Conservation (phyloP, 1,140 invertebrate genomes). For the Neodiprion virginianus region DNA sequence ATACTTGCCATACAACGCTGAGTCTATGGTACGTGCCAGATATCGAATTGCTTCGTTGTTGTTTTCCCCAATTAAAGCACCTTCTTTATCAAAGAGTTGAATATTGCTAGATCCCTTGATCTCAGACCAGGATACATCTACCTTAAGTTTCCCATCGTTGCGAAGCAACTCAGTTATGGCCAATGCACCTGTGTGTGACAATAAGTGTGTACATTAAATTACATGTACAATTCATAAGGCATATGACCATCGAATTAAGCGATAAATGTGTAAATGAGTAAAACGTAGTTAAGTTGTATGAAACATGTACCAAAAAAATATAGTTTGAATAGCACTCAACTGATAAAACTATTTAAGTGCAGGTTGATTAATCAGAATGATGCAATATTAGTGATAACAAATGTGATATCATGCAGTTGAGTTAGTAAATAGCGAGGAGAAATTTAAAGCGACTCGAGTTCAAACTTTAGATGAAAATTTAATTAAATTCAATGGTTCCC, state of each 20-base stretch:
- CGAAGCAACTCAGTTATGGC: slow-evolving; percentile 48
- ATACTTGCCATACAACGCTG: slow-evolving; percentile 51
- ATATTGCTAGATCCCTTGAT: slow-evolving; percentile 42
- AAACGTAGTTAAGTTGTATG: too few relatives aligned
- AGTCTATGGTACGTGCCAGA: slow-evolving; percentile 43
- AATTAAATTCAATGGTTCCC: slow-evolving; percentile 15
- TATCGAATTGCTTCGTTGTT: slow-evolving; percentile 47
- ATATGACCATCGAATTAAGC: too few relatives aligned
- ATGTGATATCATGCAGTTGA: too few relatives aligned
- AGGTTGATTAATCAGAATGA: too few relatives aligned
- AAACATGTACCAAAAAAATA: slow-evolving; percentile 17
- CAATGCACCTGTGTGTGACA: slow-evolving; percentile 46
- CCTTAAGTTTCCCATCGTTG: slow-evolving; percentile 41
- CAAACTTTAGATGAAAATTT: slow-evolving; percentile 9
- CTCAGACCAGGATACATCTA: slow-evolving; percentile 47
- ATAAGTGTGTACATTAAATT: slow-evolving; percentile 25
- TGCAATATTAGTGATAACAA: too few relatives aligned
- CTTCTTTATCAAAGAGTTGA: slow-evolving; percentile 37
- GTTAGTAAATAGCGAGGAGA: too few relatives aligned
- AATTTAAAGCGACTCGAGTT: background rate
- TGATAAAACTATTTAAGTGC: too few relatives aligned
- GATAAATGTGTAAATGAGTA: too few relatives aligned
- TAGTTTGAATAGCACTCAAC: background rate
- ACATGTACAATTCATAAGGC: too few relatives aligned
- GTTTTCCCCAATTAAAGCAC: slow-evolving; percentile 37